A percentile compares a stretch with the other conserved stretches of the same genome.
These are phyloP conservation scores for Triplophysa tibetana DNA, from an alignment of 2,113 vertebrate species.

Conservation along the genomic window DNA sequence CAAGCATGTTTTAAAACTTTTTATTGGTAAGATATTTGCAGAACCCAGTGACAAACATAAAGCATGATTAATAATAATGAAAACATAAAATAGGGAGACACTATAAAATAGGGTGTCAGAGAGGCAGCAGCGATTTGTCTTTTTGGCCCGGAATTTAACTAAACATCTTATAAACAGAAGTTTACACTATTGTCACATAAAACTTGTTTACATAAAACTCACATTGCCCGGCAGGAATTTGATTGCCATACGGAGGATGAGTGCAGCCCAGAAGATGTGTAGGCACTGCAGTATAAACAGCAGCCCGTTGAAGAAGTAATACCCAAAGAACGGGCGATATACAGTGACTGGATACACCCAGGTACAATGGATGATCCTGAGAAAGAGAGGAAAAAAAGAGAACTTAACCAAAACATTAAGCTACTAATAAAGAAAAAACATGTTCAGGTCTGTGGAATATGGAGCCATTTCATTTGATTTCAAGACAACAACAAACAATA, in stretches of 20 bases:
- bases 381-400: slow-evolving; percentile 37
- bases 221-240: slow-evolving; percentile 95
- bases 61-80: too few relatives aligned
- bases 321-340: slow-evolving; percentile 86
- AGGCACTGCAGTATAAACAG: slow-evolving; percentile 85
- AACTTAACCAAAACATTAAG: neutral
- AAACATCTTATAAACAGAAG: too few relatives aligned
- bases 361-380: slow-evolving; percentile 89
- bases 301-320: slow-evolving; percentile 93
- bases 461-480: neutral
- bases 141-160: too few relatives aligned
- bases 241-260: slow-evolving; percentile 91
- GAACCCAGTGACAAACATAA: too few relatives aligned
- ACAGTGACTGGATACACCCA: slow-evolving; percentile 81
- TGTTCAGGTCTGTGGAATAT: too few relatives aligned
- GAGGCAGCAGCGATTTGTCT: too few relatives aligned
- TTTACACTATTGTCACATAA: neutral
- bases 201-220: too few relatives aligned
- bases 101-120: too few relatives aligned
- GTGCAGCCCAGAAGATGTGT: slow-evolving; percentile 90
- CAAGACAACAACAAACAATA: neutral
- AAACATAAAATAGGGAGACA: too few relatives aligned
- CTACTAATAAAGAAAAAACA: neutral
- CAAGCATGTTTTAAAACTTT: too few relatives aligned
- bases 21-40: too few relatives aligned